Evolutionary conservation across 2,797 vertebrate genomes (phyloP).

Genomic region (Enteromius mattozi): DNA sequence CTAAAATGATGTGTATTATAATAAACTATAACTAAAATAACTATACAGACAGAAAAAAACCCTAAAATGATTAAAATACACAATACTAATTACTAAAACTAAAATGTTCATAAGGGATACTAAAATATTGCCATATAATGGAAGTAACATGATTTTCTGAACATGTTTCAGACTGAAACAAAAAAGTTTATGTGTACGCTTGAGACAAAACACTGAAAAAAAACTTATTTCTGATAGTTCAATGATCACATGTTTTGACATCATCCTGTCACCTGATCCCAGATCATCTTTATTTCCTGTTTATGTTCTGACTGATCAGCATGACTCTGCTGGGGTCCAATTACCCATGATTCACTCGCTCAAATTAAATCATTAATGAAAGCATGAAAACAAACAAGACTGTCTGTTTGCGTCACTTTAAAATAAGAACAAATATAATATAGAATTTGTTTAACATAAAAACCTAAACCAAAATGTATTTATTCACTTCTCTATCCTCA

Average conservation of each 20-base stretch:
- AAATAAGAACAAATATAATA: too few species aligned
- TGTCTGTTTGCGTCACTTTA: constrained; percentile 4
- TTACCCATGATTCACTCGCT: constrained; percentile 45
- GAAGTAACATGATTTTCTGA: neutral
- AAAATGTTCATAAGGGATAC: neutral
- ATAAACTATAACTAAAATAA: neutral
- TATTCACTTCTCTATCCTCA: too few species aligned
- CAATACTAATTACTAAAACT: neutral
- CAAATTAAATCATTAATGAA: constrained; percentile 50
- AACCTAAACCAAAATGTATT: too few species aligned
- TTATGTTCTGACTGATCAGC: constrained; percentile 39
- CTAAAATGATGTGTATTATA: neutral
- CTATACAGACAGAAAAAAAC: neutral
- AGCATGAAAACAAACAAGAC: constrained; percentile 43
- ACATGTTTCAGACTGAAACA: neutral
- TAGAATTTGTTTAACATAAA: too few species aligned
- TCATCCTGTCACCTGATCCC: neutral
- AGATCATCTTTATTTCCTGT: constrained; percentile 4
- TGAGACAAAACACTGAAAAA: neutral
- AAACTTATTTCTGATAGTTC: neutral
- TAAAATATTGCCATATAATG: neutral
- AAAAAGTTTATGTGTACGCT: neutral
- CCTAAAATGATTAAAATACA: neutral
- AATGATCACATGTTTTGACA: neutral
- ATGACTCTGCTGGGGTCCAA: constrained; percentile 41